Percentiles rank a stretch among this genome's conserved stretches.
phyloP scores from a whole-genome alignment of 1,140 invertebrate species.

The Gyrodactylus bullatarudis region DNA sequence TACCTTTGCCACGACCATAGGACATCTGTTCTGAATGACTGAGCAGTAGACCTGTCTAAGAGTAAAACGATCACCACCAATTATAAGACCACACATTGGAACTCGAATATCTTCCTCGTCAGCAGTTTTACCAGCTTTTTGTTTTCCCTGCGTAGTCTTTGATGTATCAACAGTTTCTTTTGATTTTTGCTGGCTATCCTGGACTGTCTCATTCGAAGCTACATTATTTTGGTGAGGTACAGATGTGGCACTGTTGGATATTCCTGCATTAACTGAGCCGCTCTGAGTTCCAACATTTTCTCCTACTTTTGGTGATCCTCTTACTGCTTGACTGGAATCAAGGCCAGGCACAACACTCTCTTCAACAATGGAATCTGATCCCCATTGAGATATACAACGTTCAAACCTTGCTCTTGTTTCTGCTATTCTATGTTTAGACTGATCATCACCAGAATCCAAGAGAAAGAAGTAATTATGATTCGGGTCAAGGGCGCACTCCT shows the following conservation, averaged over 20 bases:
- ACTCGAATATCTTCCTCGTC: background rate
- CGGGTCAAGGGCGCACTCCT: slow-evolving; percentile 17
- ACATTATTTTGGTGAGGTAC: background rate
- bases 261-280: background rate
- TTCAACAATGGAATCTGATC: background rate
- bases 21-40: background rate
- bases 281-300: background rate
- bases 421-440: background rate
- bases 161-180: background rate
- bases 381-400: slow-evolving; percentile 1
- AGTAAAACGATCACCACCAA: slow-evolving; percentile 3
- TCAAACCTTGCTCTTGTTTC: slow-evolving; percentile 3
- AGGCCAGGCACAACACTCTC: background rate
- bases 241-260: background rate
- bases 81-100: slow-evolving; percentile 1
- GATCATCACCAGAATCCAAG: slow-evolving; percentile 19
- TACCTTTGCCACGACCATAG: background rate
- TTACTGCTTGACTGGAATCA: background rate
- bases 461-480: slow-evolving; percentile 24
- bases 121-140: background rate
- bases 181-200: background rate
- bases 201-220: background rate
- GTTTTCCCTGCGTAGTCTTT: background rate
- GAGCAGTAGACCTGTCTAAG: slow-evolving; percentile 1
- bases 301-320: background rate